phyloP scores from a whole-genome alignment of 2,797 vertebrate genomes.

The Spinus olivaceus region DNA sequence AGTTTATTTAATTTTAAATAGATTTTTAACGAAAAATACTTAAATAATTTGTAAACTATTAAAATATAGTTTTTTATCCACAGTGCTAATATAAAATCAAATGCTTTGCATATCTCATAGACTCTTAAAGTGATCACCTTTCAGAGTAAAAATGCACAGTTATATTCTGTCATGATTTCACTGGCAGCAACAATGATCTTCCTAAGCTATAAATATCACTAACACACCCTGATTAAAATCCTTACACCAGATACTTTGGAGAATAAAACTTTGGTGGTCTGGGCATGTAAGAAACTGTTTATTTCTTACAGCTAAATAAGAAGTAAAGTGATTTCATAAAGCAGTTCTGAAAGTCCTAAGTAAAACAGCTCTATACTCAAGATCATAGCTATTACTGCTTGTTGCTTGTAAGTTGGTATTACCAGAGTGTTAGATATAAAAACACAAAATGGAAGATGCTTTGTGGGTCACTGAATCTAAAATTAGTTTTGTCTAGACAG shows the following conservation, averaged over 20 bases:
- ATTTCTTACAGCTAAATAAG: background rate
- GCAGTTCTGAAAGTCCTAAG: background rate
- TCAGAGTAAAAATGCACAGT: background rate
- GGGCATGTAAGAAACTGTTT: background rate
- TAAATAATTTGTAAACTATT: background rate
- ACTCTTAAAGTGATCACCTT: background rate
- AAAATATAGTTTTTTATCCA: background rate
- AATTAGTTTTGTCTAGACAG: background rate
- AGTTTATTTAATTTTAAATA: background rate
- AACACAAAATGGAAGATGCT: background rate
- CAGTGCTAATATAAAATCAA: background rate
- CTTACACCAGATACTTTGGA: background rate
- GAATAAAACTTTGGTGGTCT: background rate
- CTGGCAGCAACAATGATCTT: background rate
- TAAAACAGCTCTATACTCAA: background rate
- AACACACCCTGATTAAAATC: background rate
- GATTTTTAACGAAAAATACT: background rate
- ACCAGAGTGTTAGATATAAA: background rate
- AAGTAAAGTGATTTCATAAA: background rate
- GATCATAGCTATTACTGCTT: background rate
- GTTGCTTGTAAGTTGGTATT: fast-evolving
- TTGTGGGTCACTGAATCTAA: background rate
- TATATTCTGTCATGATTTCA: background rate
- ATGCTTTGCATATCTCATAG: background rate
- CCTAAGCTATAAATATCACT: background rate